Conservation (phyloP, 1,140 invertebrate genomes). For the Zaprionus gabonicus region DNA sequence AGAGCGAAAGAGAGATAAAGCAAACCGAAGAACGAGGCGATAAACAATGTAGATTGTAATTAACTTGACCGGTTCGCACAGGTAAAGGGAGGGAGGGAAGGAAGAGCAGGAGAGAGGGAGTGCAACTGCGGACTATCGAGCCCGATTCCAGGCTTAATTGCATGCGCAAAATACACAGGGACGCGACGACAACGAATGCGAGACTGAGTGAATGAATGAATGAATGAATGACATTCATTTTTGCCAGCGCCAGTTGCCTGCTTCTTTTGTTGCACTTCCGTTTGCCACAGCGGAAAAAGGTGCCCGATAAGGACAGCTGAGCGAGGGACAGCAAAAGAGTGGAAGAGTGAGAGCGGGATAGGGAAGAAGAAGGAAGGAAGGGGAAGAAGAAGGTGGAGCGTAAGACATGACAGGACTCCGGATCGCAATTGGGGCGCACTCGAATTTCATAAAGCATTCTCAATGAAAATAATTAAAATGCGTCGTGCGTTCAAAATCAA, state of each 20-base stretch:
- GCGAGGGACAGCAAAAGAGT: not conserved
- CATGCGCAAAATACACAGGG: conserved; percentile 59
- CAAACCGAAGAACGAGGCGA: conserved; percentile 33
- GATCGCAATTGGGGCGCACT: conserved; percentile 54
- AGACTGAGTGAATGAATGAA: conserved; percentile 20
- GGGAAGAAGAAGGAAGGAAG: not conserved
- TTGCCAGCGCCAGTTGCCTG: conserved; percentile 33
- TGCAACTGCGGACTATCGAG: conserved; percentile 4
- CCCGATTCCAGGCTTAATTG: conserved; percentile 58
- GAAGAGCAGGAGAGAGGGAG: not conserved
- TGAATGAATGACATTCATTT: conserved; percentile 80
- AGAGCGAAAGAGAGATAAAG: not conserved
- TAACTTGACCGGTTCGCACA: conserved; percentile 61
- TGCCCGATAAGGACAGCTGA: conserved; percentile 41
- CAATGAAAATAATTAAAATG: conserved; percentile 83
- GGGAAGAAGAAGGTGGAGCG: conserved; percentile 15
- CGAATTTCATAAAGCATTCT: conserved; percentile 77
- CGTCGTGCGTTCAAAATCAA: conserved; percentile 80
- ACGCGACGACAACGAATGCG: conserved; percentile 11
- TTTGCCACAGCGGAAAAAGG: conserved; percentile 65
- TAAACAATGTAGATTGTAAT: conserved; percentile 82
- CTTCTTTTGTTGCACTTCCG: conserved; percentile 69
- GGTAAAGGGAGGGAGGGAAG: conserved; percentile 12
- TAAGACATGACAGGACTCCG: conserved; percentile 31
- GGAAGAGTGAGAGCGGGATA: too few species aligned